Percentiles rank a stretch among this genome's conserved stretches.
Evolutionary conservation across 2,113 vertebrate species (phyloP).

Genomic region (Struthio camelus): DNA sequence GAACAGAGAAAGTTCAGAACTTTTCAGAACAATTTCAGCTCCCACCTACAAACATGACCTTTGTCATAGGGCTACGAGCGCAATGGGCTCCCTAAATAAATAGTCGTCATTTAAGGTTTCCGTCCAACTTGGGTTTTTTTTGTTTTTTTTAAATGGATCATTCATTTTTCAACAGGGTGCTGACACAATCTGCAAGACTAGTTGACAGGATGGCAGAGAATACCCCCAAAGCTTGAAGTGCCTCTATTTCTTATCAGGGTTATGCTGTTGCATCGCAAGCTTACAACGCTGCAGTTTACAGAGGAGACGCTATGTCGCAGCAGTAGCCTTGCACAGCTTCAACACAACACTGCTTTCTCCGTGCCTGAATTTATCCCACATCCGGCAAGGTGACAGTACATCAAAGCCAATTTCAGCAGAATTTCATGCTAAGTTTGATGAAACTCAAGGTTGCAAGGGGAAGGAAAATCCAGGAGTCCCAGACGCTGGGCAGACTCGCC

Average conservation of each 20-base stretch:
- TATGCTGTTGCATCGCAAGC: not conserved
- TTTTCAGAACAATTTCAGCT: not conserved
- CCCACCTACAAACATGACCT: not conserved
- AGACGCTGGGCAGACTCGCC: rapidly evolving
- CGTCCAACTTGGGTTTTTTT: not conserved
- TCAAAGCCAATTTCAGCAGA: not conserved
- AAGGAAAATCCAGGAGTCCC: not conserved
- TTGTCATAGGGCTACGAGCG: not conserved
- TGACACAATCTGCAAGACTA: not conserved
- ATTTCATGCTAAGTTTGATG: not conserved
- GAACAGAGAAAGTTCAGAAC: not conserved
- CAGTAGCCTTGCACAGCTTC: not conserved
- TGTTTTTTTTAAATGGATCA: not conserved
- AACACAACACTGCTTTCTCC: not conserved
- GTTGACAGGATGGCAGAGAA: not conserved
- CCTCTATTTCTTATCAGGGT: not conserved
- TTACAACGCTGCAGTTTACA: not conserved
- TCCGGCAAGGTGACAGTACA: not conserved
- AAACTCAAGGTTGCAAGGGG: not conserved
- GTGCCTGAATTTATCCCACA: not conserved
- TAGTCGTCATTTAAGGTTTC: not conserved
- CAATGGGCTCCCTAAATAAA: not conserved
- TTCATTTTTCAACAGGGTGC: not conserved
- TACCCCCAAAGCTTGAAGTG: not conserved
- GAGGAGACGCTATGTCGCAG: not conserved